These are phyloP conservation scores for Dascyllus trimaculatus DNA, from an alignment of 2,113 vertebrate species.

Conservation along the genomic window DNA sequence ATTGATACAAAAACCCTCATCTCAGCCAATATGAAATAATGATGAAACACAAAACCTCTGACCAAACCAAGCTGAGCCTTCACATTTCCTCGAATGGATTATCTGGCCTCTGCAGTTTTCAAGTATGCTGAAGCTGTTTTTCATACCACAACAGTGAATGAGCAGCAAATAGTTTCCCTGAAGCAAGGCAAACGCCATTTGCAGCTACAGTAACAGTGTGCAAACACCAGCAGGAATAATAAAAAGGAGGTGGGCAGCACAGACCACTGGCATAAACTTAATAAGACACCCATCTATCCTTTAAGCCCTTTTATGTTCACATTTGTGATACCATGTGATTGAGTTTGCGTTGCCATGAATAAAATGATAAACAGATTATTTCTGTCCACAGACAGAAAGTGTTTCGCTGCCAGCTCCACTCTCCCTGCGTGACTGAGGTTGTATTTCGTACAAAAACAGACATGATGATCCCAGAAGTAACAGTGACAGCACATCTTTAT, in stretches of 20 bases:
- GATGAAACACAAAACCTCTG: conserved; percentile 11
- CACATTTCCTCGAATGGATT: conserved; percentile 20
- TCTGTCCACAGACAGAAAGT: conserved; percentile 22
- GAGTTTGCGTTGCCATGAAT: conserved; percentile 44
- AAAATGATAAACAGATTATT: conserved; percentile 56
- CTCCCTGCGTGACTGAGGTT: conserved; percentile 11
- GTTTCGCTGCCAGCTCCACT: conserved; percentile 8
- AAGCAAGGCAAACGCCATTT: conserved; percentile 27
- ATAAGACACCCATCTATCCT: conserved; percentile 42
- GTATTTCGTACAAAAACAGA: conserved; percentile 14
- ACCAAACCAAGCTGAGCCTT: not conserved
- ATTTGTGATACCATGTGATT: conserved; percentile 42
- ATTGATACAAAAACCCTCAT: conserved; percentile 27
- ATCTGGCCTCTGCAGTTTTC: conserved; percentile 3
- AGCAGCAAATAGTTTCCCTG: conserved; percentile 8
- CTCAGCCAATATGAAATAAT: conserved; percentile 9
- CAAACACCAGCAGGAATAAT: conserved; percentile 39
- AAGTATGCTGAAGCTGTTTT: conserved; percentile 9
- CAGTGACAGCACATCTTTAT: conserved; percentile 5
- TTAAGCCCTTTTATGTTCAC: conserved; percentile 33
- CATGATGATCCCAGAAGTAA: conserved; percentile 8
- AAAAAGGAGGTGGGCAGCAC: conserved; percentile 4
- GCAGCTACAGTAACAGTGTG: conserved; percentile 8
- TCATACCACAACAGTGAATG: conserved; percentile 7
- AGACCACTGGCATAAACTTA: conserved; percentile 23